These are phyloP conservation scores for Papilio xuthus DNA, from an alignment of 1,140 invertebrate species.

Conservation along the genomic window DNA sequence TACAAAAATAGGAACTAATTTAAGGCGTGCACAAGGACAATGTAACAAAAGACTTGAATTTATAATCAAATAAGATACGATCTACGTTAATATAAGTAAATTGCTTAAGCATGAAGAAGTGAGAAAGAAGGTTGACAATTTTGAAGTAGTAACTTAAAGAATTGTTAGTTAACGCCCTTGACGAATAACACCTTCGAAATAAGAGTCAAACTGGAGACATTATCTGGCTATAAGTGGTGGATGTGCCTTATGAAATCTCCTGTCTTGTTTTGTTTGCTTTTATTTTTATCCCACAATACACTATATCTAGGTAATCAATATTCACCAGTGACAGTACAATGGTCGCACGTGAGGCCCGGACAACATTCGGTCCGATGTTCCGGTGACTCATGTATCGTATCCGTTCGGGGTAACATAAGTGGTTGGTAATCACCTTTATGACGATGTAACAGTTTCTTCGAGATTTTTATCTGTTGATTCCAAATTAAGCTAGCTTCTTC, in stretches of 20 bases:
- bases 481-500: not conserved
- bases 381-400: slow-evolving; percentile 61
- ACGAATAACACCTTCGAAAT: no score
- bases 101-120: not conserved
- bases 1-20: slow-evolving; percentile 7
- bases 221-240: no score
- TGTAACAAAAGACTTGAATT: slow-evolving; percentile 19
- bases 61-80: slow-evolving; percentile 3
- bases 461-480: slow-evolving; percentile 13
- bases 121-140: not conserved
- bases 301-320: slow-evolving; percentile 30
- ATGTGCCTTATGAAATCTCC: not conserved
- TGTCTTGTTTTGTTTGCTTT: not conserved
- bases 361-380: slow-evolving; percentile 60
- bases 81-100: slow-evolving; percentile 5
- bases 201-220: no score
- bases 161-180: no score
- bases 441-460: slow-evolving; percentile 27
- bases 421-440: slow-evolving; percentile 41
- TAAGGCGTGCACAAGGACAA: slow-evolving; percentile 26
- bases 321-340: slow-evolving; percentile 15
- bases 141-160: not conserved
- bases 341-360: slow-evolving; percentile 52
- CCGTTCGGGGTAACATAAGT: slow-evolving; percentile 43
- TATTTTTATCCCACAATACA: slow-evolving; percentile 6